Base-by-base conservation (phyloP, 30 jellyfish, hydroid and myxozoan genomes). In the Haliclystus octoradiatus region DNA sequence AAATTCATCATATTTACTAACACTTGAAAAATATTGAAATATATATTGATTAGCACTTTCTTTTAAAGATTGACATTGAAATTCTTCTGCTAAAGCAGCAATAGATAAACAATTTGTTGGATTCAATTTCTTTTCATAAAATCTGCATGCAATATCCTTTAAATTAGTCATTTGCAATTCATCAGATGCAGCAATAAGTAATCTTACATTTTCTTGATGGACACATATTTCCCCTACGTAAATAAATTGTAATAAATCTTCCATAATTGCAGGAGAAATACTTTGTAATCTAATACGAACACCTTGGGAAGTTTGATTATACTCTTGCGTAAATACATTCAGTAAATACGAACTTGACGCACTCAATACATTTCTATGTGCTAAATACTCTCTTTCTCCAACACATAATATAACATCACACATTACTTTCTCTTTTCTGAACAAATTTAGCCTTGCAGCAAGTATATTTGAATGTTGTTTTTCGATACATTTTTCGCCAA, bases 51-150 rank as follows among this genome's bases (percentile, higher is more conserved):
- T 95, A 0, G 98, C 98, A 66, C 92, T 92, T 47, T 68, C 68
- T 29, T 88, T 71, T 26, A 89, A 67, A 22, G 98, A 40, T 25
- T 65, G 70, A 61, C 98, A 89, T 52, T 81, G 72, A 71, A 89
- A 89, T 68, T 89, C 92, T 57, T 89, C 95, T 24, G 98, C 98
- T 29, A 89, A 75, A 28, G 98, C 52, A 35, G 98, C 92, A 30
- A 89, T 89, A 25, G 98, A 89, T 31, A 89, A 51, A 62, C 98
- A 89, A 65, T 89, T 89, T 25, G 98, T 72, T 22, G 98, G 94
- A 49, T 90, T 63, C 7, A 89, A 84, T 61, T 74, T 76, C 52
- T 82, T 89, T 50, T 81, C 98, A 80, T 79, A 89, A 49, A 75
- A 89, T 68, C 98, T 77, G 67, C 98, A 89, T 12, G 88, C 93